Evolutionary conservation across 2,113 vertebrate species (phyloP).

Genomic region (Eubucco bourcierii): DNA sequence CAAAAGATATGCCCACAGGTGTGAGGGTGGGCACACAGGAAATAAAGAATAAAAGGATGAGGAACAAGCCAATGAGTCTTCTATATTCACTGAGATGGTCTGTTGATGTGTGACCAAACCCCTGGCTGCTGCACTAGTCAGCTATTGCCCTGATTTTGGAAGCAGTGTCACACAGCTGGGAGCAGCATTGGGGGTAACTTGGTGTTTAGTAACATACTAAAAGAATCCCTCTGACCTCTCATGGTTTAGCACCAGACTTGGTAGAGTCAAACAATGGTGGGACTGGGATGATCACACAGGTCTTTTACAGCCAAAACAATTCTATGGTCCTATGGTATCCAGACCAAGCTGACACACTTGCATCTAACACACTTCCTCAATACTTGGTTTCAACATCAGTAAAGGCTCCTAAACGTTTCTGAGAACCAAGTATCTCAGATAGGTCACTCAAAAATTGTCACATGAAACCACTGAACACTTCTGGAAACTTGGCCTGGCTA

Average conservation of each 20-base stretch:
- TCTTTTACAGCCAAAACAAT: too few species aligned
- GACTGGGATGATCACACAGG: too few species aligned
- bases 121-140: neutral
- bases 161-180: neutral
- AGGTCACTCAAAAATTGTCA: constrained; percentile 40
- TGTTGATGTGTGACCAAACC: neutral
- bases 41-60: neutral
- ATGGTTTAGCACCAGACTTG: too few species aligned
- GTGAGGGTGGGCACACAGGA: neutral
- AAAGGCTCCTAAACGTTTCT: neutral
- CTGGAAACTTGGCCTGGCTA: constrained; percentile 59
- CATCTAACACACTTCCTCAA: neutral
- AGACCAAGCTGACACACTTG: neutral
- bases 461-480: constrained; percentile 39
- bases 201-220: neutral
- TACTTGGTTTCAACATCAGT: neutral
- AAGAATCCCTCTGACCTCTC: neutral
- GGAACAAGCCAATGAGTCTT: neutral
- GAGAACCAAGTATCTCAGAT: constrained; percentile 27
- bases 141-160: neutral
- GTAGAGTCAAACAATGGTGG: too few species aligned
- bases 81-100: neutral
- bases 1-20: neutral
- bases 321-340: neutral
- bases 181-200: neutral